These are phyloP conservation scores for Cotesia vestalis DNA, from an alignment of 1,140 invertebrate species.

Conservation along the genomic window DNA sequence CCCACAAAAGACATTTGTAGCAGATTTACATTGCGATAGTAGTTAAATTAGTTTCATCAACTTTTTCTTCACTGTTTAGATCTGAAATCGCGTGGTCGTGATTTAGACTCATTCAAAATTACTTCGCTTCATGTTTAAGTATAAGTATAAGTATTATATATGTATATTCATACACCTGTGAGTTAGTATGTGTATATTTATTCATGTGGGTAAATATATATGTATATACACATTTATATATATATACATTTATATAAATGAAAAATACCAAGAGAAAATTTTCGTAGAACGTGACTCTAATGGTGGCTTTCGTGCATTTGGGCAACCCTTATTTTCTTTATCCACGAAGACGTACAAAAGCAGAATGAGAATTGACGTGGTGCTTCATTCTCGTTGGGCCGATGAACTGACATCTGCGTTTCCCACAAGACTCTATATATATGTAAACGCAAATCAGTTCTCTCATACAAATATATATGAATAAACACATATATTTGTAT, in stretches of 20 bases:
- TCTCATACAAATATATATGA: not conserved
- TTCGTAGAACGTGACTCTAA: slow-evolving; percentile 33
- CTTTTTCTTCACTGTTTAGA: slow-evolving; percentile 34
- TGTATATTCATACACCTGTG: slow-evolving; percentile 9
- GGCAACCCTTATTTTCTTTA: slow-evolving; percentile 39
- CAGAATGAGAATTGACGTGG: slow-evolving; percentile 39
- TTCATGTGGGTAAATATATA: slow-evolving; percentile 4
- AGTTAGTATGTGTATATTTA: slow-evolving; percentile 13
- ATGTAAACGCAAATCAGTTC: slow-evolving; percentile 29
- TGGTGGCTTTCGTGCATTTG: slow-evolving; percentile 38
- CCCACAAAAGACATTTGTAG: slow-evolving; percentile 44
- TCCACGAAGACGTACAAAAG: slow-evolving; percentile 36
- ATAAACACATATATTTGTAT: too few species aligned
- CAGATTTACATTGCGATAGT: slow-evolving; percentile 45
- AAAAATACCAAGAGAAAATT: slow-evolving; percentile 21
- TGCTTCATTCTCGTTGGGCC: slow-evolving; percentile 29
- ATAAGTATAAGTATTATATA: slow-evolving; percentile 1
- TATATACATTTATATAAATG: not conserved
- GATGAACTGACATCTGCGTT: not conserved
- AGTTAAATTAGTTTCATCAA: slow-evolving; percentile 50
- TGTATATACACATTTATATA: slow-evolving; percentile 6
- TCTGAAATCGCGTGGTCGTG: slow-evolving; percentile 42
- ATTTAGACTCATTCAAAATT: slow-evolving; percentile 45
- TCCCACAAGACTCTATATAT: slow-evolving; percentile 6
- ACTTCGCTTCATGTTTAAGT: slow-evolving; percentile 32